Evolutionary conservation across 23 tunicate genomes (phyloP).

Genomic region (Ascidia mentula): DNA sequence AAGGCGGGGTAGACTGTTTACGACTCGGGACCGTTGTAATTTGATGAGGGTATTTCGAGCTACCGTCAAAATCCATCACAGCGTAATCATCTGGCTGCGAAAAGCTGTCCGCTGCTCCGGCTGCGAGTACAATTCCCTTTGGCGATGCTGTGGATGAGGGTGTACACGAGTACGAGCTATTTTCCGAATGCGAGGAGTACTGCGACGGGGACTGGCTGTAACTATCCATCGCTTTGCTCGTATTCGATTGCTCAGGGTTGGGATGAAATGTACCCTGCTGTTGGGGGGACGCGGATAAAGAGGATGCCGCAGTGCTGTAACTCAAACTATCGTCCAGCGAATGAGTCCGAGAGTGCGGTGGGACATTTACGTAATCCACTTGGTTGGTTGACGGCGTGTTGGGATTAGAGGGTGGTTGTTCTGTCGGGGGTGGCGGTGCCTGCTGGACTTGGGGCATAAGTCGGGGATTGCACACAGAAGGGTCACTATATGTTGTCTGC

Average conservation of each 20-base stretch:
- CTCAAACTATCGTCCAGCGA: constrained; percentile 67
- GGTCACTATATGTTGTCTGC: neutral
- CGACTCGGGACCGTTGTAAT: constrained; percentile 13
- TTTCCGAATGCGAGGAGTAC: constrained; percentile 26
- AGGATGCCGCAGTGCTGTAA: constrained; percentile 46
- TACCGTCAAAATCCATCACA: constrained; percentile 22
- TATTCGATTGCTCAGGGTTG: constrained; percentile 4
- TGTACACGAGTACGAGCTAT: constrained; percentile 1
- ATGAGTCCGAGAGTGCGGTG: constrained; percentile 64
- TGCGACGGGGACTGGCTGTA: constrained; percentile 38
- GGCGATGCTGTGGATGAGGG: constrained; percentile 34
- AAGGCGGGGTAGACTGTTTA: neutral
- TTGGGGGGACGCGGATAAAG: constrained; percentile 60
- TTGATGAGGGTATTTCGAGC: constrained; percentile 37
- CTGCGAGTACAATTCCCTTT: constrained; percentile 13
- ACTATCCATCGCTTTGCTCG: neutral
- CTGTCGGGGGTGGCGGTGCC: constrained; percentile 60
- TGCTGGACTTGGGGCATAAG: neutral
- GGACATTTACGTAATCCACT: constrained; percentile 42
- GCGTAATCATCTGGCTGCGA: constrained; percentile 33
- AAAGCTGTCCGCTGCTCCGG: neutral
- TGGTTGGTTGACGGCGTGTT: constrained; percentile 6
- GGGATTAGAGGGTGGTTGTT: constrained; percentile 41
- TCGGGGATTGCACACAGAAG: neutral
- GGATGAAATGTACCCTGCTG: neutral